Evolutionary conservation across 1,140 invertebrate genomes (phyloP).

Genomic region (Ganaspis sp.): DNA sequence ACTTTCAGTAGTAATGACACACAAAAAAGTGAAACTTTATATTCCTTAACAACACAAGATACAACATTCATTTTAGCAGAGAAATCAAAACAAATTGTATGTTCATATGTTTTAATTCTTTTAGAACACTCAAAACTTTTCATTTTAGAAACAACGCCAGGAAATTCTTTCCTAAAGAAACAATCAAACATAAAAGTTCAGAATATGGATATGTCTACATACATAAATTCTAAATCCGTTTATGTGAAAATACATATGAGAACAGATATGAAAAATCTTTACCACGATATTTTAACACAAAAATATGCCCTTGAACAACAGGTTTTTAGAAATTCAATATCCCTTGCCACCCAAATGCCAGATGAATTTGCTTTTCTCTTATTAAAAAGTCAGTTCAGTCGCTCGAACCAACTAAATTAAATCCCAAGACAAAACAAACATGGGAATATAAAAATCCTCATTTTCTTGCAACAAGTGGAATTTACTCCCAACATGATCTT

Average conservation of each 20-base stretch:
- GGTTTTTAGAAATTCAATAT: conserved; percentile 38
- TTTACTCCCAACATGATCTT: too few relatives aligned
- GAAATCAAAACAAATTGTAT: conserved; percentile 40
- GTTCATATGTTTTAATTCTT: conserved; percentile 35
- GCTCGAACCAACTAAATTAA: conserved; percentile 21
- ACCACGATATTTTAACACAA: conserved; percentile 29
- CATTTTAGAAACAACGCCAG: conserved; percentile 36
- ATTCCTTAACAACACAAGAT: conserved; percentile 20
- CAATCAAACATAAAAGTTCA: conserved; percentile 2
- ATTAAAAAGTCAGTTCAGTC: conserved; percentile 22
- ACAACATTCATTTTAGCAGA: too few relatives aligned
- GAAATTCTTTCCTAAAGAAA: neutral
- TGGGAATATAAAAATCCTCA: conserved; percentile 5
- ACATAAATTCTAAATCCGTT: conserved; percentile 52
- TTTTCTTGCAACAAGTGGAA: too few relatives aligned
- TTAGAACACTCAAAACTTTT: too few relatives aligned
- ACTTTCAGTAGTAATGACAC: too few relatives aligned
- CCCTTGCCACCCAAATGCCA: conserved; percentile 34
- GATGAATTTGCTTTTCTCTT: conserved; percentile 43
- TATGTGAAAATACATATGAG: conserved; percentile 45
- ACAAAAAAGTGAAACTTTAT: conserved; percentile 6
- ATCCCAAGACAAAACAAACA: too few relatives aligned
- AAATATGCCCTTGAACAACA: conserved; percentile 43
- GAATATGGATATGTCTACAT: too few relatives aligned
- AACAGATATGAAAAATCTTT: conserved; percentile 38